Percentiles rank a stretch among this genome's conserved stretches.
These are phyloP conservation scores for Muraenolepis orangiensis DNA, from an alignment of 2,797 vertebrate species.

Conservation along the genomic window DNA sequence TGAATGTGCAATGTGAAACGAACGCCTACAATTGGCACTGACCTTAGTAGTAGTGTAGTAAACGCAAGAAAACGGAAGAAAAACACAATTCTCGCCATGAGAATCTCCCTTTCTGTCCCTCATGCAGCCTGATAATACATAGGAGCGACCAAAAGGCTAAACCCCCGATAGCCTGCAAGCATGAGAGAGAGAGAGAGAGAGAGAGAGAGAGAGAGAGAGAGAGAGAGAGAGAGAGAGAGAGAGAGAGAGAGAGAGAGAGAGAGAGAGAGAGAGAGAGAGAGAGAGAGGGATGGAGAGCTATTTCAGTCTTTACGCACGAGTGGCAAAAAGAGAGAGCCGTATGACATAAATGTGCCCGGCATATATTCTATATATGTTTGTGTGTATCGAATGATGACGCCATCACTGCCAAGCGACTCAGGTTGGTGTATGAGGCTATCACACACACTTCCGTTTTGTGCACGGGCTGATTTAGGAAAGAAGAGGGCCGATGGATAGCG, in stretches of 20 bases:
- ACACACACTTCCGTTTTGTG: constrained; percentile 87
- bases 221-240: too few species aligned
- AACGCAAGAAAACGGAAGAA: neutral
- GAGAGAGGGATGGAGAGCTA: too few species aligned
- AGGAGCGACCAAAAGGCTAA: too few species aligned
- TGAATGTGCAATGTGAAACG: neutral
- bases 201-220: too few species aligned
- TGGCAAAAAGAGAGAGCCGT: neutral
- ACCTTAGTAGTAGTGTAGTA: neutral
- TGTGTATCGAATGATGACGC: constrained; percentile 53
- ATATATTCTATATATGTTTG: constrained; percentile 34
- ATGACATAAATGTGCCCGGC: constrained; percentile 23
- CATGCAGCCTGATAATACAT: constrained; percentile 1
- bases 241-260: too few species aligned
- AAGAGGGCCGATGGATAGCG: constrained; percentile 98
- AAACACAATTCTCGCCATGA: constrained; percentile 21
- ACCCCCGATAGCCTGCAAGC: too few species aligned
- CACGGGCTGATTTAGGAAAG: constrained; percentile 87
- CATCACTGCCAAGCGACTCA: constrained; percentile 74
- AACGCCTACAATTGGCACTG: neutral
- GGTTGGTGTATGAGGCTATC: constrained; percentile 95
- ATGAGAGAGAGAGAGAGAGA: too few species aligned
- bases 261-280: too few species aligned
- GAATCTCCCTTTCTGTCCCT: neutral
- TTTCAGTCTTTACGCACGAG: constrained; percentile 7